phyloP scores from a whole-genome alignment of 2,113 vertebrate genomes.

The Glareola pratincola region DNA sequence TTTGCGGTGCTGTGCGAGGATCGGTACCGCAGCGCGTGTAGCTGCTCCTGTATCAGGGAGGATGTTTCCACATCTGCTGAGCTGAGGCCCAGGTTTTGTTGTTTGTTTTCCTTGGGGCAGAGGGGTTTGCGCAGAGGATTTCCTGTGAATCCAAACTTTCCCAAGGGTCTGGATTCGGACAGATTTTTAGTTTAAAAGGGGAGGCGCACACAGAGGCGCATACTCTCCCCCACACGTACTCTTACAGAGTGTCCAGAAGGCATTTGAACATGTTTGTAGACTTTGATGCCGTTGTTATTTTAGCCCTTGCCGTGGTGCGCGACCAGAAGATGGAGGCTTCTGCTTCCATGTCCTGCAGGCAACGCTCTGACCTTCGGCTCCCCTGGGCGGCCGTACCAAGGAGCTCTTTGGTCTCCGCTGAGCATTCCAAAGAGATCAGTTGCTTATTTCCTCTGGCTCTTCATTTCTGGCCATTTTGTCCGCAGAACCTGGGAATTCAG shows the following conservation, averaged over 20 bases:
- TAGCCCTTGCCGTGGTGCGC: background rate
- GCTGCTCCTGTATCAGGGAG: background rate
- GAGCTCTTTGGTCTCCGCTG: background rate
- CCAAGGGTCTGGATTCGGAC: background rate
- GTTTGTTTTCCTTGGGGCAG: background rate
- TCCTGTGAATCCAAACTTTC: background rate
- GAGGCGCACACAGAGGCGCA: background rate
- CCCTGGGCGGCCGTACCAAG: background rate
- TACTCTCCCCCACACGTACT: accelerated
- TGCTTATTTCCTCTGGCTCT: background rate
- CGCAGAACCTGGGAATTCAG: background rate
- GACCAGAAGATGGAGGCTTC: background rate
- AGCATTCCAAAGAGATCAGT: background rate
- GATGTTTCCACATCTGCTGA: background rate
- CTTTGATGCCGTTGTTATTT: background rate
- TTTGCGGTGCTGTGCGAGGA: background rate
- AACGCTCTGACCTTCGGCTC: background rate
- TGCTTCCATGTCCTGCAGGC: background rate
- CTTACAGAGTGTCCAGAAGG: background rate
- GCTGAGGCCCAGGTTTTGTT: background rate
- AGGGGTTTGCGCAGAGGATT: background rate
- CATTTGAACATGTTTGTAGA: background rate
- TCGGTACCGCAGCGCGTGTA: accelerated
- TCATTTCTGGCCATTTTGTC: background rate
- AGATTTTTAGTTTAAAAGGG: background rate